These are phyloP conservation scores for Liasis olivaceus DNA, from an alignment of 2,797 vertebrate genomes.

Conservation along the genomic window DNA sequence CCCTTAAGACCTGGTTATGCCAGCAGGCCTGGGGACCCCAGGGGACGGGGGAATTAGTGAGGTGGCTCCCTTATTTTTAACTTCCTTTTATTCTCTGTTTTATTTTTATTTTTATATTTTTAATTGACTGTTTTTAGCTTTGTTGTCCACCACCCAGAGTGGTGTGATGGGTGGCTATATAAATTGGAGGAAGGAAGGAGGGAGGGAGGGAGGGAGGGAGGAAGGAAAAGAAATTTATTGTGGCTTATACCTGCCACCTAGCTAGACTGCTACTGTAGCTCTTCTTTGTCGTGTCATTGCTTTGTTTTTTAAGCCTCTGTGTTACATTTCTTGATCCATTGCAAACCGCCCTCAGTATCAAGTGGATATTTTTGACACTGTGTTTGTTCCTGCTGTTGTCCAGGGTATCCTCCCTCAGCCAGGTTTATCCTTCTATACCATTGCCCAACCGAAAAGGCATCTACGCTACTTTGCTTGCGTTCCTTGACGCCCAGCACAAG, in stretches of 20 bases:
- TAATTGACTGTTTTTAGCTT: too few relatives aligned
- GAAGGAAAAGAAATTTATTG: background rate
- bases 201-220: too few relatives aligned
- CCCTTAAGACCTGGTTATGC: too few relatives aligned
- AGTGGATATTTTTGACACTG: background rate
- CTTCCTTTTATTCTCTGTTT: too few relatives aligned
- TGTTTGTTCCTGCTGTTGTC: background rate
- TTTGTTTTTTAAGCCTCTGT: background rate
- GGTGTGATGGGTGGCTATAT: too few relatives aligned
- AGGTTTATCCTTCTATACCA: background rate
- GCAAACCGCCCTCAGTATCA: background rate
- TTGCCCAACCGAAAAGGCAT: background rate
- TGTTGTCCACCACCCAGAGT: too few relatives aligned
- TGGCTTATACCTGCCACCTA: background rate
- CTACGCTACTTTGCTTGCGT: slow-evolving; percentile 14
- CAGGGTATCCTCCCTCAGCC: slow-evolving; percentile 42
- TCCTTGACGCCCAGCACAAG: slow-evolving; percentile 29
- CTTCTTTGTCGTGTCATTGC: background rate
- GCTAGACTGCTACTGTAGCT: background rate
- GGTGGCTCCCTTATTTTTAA: too few relatives aligned
- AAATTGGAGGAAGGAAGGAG: too few relatives aligned
- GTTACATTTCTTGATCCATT: background rate
- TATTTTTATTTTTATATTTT: too few relatives aligned
- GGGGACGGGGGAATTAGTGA: too few relatives aligned
- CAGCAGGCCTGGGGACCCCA: too few relatives aligned